Conservation (phyloP, 2,888 invertebrate genomes). For the Zaprionus obscuricornis region DNA sequence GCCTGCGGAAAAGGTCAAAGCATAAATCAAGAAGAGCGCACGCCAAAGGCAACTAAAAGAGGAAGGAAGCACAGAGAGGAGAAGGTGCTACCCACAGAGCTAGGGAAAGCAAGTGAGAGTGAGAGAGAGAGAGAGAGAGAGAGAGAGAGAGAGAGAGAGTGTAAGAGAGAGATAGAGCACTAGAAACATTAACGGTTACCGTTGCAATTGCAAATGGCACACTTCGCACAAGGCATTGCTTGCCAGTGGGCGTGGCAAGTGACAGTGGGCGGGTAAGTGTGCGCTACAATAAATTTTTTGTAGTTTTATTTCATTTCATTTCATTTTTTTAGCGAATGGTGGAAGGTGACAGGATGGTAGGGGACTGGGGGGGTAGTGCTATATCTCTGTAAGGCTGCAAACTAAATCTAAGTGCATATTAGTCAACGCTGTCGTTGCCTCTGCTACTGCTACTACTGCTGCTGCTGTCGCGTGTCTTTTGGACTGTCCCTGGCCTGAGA, state of each 20-base stretch:
- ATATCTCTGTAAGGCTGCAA: slow-evolving; percentile 9
- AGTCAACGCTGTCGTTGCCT: slow-evolving; percentile 60
- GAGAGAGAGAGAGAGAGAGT: neutral
- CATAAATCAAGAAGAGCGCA: slow-evolving; percentile 62
- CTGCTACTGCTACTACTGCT: no score
- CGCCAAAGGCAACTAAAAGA: slow-evolving; percentile 9
- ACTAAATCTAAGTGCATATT: slow-evolving; percentile 66
- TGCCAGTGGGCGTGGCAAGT: no score
- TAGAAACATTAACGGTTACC: slow-evolving; percentile 20
- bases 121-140: neutral
- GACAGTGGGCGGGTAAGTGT: neutral
- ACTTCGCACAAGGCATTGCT: slow-evolving; percentile 35
- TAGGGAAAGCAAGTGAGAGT: slow-evolving; percentile 9
- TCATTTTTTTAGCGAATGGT: slow-evolving; percentile 15
- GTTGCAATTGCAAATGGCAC: slow-evolving; percentile 70
- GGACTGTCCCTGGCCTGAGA: slow-evolving; percentile 63
- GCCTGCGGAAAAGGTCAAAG: slow-evolving; percentile 73
- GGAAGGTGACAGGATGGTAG: slow-evolving; percentile 18
- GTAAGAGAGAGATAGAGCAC: neutral
- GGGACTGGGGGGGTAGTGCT: slow-evolving; percentile 5
- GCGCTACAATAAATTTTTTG: slow-evolving; percentile 44
- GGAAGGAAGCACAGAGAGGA: no score
- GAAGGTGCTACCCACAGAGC: no score
- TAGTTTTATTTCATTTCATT: slow-evolving; percentile 16
- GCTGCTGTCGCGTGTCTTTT: no score